phyloP scores from a whole-genome alignment of 2,797 vertebrate species.

The Phoebastria nigripes region DNA sequence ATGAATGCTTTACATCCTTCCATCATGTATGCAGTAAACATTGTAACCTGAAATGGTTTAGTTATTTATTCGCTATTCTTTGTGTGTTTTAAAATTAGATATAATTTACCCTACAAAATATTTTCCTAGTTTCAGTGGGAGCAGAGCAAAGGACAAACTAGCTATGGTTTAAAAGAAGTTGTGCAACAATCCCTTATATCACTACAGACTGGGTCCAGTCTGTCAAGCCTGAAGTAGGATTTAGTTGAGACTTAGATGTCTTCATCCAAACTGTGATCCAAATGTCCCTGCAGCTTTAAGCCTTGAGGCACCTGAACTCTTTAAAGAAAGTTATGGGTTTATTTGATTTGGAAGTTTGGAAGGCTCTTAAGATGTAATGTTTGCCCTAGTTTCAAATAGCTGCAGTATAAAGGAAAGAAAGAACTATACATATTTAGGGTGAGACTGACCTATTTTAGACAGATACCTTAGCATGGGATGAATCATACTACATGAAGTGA shows the following conservation, averaged over 20 bases:
- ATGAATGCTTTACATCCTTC: not conserved
- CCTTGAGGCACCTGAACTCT: not conserved
- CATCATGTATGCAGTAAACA: not conserved
- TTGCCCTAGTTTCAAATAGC: not conserved
- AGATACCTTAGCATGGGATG: not conserved
- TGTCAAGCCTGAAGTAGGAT: not conserved
- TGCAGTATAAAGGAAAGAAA: not conserved
- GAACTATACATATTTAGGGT: not conserved
- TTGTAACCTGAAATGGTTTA: not conserved
- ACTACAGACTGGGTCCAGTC: not conserved
- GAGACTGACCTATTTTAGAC: not conserved
- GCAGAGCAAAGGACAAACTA: not conserved
- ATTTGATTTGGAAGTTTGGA: not conserved
- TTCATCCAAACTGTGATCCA: not conserved
- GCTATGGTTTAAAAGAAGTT: not conserved
- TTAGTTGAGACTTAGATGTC: not conserved
- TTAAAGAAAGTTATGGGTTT: not conserved
- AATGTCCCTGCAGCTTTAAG: not conserved
- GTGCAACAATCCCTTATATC: not conserved
- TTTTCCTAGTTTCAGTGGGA: not conserved
- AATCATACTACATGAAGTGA: not conserved
- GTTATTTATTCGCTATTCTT: not conserved
- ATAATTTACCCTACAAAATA: not conserved
- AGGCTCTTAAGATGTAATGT: not conserved
- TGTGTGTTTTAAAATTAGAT: not conserved